phyloP scores from a whole-genome alignment of 2,888 invertebrate genomes.

The Argyresthia albistria region DNA sequence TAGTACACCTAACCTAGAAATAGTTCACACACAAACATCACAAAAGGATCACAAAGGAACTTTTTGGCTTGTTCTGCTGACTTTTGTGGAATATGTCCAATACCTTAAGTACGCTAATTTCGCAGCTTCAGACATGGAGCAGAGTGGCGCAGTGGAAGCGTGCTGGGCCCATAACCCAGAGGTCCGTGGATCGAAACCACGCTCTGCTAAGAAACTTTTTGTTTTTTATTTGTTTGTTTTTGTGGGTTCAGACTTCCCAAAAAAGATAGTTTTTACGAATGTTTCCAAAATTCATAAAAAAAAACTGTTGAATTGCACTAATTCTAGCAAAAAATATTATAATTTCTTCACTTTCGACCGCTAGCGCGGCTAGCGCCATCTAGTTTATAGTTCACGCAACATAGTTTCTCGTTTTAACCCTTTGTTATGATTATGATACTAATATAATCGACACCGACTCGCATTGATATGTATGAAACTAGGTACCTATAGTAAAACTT shows the following conservation, averaged over 20 bases:
- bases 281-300: too few species aligned
- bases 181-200: slow-evolving; percentile 94
- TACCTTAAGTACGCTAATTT: too few species aligned
- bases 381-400: neutral
- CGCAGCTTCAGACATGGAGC: slow-evolving; percentile 39
- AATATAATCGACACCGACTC: too few species aligned
- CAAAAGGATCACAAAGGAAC: too few species aligned
- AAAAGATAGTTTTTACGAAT: neutral
- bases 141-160: slow-evolving; percentile 89
- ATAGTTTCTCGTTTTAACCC: neutral
- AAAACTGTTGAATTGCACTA: neutral
- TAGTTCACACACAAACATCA: too few species aligned
- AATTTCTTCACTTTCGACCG: neutral
- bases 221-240: slow-evolving; percentile 11
- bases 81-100: too few species aligned
- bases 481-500: neutral
- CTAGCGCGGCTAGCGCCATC: neutral
- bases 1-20: too few species aligned
- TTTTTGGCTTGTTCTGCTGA: too few species aligned
- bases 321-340: slow-evolving; percentile 1
- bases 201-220: slow-evolving; percentile 76
- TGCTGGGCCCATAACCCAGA: slow-evolving; percentile 92
- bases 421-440: too few species aligned
- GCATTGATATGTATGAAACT: too few species aligned
- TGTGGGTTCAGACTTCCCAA: neutral